These are phyloP conservation scores for Lasioglossum marginatum DNA, from an alignment of 2,888 invertebrate genomes.

Conservation along the genomic window DNA sequence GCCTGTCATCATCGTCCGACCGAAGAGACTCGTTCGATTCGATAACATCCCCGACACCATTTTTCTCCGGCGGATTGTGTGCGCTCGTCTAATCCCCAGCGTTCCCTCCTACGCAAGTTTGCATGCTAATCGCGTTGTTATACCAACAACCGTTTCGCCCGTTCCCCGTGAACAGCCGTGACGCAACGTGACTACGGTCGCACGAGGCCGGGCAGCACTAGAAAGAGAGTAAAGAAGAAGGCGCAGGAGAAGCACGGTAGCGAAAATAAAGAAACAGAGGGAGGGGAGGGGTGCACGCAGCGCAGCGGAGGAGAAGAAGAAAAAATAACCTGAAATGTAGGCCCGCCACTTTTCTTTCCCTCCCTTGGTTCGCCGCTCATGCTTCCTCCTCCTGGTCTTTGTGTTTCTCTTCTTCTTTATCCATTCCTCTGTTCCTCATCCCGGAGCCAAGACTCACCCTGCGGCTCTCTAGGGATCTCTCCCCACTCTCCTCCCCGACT, in stretches of 20 bases:
- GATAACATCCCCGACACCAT: background rate
- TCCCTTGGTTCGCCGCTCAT: constrained; percentile 36
- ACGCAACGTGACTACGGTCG: constrained; percentile 33
- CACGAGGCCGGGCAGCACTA: background rate
- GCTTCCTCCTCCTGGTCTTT: constrained; percentile 20
- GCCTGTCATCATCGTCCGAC: background rate
- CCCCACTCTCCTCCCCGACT: background rate
- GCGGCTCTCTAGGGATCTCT: constrained; percentile 41
- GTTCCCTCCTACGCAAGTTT: constrained; percentile 26
- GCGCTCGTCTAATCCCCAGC: background rate
- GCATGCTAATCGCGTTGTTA: constrained; percentile 53
- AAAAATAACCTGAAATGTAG: constrained; percentile 70
- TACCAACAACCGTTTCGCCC: constrained; percentile 45
- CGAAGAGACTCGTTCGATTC: background rate
- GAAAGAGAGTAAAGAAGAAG: background rate
- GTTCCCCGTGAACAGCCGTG: constrained; percentile 28
- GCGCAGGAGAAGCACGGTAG: constrained; percentile 8
- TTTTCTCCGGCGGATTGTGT: background rate
- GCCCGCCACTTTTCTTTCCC: constrained; percentile 64
- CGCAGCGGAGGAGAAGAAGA: background rate
- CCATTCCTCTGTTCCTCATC: constrained; percentile 49
- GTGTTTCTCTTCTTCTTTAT: constrained; percentile 10
- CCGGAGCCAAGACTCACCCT: constrained; percentile 38
- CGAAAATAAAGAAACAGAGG: background rate
- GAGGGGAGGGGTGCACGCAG: background rate